These are phyloP conservation scores for Ischnura elegans DNA, from an alignment of 2,888 invertebrate genomes.

Conservation along the genomic window DNA sequence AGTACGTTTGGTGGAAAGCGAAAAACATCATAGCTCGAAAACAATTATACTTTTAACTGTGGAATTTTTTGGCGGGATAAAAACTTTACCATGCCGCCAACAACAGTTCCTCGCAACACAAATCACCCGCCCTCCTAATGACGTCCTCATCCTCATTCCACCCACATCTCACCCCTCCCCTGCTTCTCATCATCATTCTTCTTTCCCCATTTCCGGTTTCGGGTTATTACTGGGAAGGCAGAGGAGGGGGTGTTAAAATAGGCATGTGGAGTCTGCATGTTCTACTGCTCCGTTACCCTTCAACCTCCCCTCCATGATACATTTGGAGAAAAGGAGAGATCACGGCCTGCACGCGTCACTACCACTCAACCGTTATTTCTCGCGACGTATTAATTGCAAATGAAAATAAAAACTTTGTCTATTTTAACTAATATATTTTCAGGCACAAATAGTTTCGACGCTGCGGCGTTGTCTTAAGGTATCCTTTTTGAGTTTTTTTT, in stretches of 20 bases:
- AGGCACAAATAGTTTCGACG: no score
- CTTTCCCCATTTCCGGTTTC: slow-evolving; percentile 46
- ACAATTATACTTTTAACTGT: background rate
- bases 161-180: background rate
- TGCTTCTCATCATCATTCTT: background rate
- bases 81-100: background rate
- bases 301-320: background rate
- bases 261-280: background rate
- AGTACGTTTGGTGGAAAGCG: no score
- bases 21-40: background rate
- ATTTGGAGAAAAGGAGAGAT: no score
- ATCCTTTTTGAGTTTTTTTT: no score
- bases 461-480: no score
- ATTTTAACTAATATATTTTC: no score
- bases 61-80: no score
- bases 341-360: no score
- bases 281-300: background rate
- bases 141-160: slow-evolving; percentile 14
- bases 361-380: no score
- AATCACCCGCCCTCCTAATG: background rate
- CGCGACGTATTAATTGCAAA: no score
- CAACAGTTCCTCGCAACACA: background rate
- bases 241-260: slow-evolving; percentile 5
- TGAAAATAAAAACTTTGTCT: no score
- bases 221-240: background rate